phyloP scores from a whole-genome alignment of 2,888 invertebrate species.

The Parnassius apollo region DNA sequence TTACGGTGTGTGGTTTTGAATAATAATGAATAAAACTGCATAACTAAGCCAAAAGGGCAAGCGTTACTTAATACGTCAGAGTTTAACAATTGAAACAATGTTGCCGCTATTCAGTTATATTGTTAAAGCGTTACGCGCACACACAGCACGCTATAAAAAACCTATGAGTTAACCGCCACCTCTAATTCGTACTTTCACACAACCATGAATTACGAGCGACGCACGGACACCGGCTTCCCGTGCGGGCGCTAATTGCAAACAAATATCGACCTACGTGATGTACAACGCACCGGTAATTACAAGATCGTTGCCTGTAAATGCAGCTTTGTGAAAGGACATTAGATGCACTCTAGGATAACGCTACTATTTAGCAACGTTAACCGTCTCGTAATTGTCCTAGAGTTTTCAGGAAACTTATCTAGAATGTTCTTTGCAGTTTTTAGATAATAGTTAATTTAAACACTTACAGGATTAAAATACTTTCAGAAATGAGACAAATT shows the following conservation, averaged over 20 bases:
- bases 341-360: slow-evolving; percentile 30
- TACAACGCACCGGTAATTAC: slow-evolving; percentile 45
- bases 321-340: slow-evolving; percentile 20
- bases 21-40: no score
- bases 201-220: slow-evolving; percentile 62
- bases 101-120: not conserved
- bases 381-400: slow-evolving; percentile 35
- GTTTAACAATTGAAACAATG: not conserved
- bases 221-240: slow-evolving; percentile 56
- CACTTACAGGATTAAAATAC: no score
- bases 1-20: no score
- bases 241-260: slow-evolving; percentile 66
- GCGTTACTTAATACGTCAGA: no score
- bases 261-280: slow-evolving; percentile 64
- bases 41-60: no score
- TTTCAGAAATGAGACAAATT: no score
- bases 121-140: not conserved
- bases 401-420: slow-evolving; percentile 2
- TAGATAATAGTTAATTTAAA: no score
- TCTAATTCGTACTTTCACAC: slow-evolving; percentile 40
- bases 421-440: no score
- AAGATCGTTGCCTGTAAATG: slow-evolving; percentile 41
- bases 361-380: slow-evolving; percentile 41
- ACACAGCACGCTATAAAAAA: slow-evolving; percentile 9
- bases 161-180: slow-evolving; percentile 23